Conservation (phyloP, 2,888 invertebrate species). For the Meliscaeva auricollis region DNA sequence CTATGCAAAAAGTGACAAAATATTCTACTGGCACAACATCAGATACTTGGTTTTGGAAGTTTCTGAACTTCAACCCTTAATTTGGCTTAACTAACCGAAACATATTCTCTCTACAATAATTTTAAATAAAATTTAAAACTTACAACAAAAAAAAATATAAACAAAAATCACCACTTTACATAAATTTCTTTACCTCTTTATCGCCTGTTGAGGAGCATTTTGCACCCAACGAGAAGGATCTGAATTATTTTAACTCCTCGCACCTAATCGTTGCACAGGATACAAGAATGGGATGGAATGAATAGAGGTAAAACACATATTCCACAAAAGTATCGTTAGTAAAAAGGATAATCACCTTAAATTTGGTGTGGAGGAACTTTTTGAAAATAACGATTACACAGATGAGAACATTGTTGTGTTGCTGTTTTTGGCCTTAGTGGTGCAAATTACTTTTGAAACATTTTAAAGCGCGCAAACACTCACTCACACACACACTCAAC, state of each 20-base stretch:
- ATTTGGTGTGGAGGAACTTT: conserved; percentile 56
- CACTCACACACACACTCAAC: not conserved
- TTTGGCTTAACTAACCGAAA: too few relatives aligned
- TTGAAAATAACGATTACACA: conserved; percentile 55
- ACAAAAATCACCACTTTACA: conserved; percentile 5
- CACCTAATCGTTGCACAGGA: not conserved
- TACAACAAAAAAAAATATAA: not conserved
- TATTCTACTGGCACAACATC: too few relatives aligned
- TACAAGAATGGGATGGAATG: not conserved
- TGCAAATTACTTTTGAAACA: conserved; percentile 61
- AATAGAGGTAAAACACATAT: not conserved
- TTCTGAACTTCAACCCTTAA: too few relatives aligned
- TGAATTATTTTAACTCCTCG: conserved; percentile 1
- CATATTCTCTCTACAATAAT: not conserved
- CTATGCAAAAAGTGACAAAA: too few relatives aligned
- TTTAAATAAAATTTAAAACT: not conserved
- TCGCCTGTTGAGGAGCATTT: conserved; percentile 22
- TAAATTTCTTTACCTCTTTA: conserved; percentile 3
- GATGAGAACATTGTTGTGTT: conserved; percentile 43
- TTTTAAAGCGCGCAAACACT: conserved; percentile 19
- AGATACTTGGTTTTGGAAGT: too few relatives aligned
- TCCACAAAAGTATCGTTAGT: conserved; percentile 55
- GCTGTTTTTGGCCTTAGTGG: conserved; percentile 30
- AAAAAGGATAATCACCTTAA: conserved; percentile 58
- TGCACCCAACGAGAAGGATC: not conserved